Percentiles rank a stretch among this genome's conserved stretches.
Evolutionary conservation across 2,113 vertebrate species (phyloP).

Genomic region (Cnemophilus loriae): DNA sequence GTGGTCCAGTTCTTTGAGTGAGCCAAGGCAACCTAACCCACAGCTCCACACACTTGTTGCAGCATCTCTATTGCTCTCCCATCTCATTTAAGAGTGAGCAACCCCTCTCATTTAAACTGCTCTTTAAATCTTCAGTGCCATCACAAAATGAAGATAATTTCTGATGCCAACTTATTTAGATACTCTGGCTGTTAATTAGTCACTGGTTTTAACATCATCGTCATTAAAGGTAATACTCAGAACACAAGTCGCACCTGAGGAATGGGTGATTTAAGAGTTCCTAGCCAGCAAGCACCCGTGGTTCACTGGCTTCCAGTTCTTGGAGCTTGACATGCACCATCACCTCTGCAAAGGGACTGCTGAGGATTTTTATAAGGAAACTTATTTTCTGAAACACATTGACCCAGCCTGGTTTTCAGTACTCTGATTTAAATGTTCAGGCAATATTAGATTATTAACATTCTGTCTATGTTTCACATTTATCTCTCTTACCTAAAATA

Average conservation of each 20-base stretch:
- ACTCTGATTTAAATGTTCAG: slow-evolving; percentile 18
- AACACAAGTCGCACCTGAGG: not conserved
- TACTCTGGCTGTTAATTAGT: not conserved
- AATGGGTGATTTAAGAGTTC: not conserved
- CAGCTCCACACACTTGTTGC: not conserved
- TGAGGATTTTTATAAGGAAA: not conserved
- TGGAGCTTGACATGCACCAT: not conserved
- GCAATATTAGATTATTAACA: not conserved
- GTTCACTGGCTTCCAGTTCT: not conserved
- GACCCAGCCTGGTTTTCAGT: not conserved
- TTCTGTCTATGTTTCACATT: not conserved
- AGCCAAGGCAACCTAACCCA: not conserved
- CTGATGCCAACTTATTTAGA: not conserved
- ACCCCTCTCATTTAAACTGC: not conserved
- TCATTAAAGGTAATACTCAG: not conserved
- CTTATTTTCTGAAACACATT: not conserved
- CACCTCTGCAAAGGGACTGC: not conserved
- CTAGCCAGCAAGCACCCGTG: not conserved
- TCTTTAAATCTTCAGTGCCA: not conserved
- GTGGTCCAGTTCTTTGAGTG: not conserved
- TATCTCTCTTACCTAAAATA: slow-evolving; percentile 1
- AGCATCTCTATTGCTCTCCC: not conserved
- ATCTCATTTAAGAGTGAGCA: not conserved
- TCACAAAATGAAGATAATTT: not conserved
- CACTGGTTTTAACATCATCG: not conserved